Percentiles rank a stretch among this genome's conserved stretches.
phyloP scores from a whole-genome alignment of 92 coral and sea anemone species.

The Umimayanthus chanpuru region DNA sequence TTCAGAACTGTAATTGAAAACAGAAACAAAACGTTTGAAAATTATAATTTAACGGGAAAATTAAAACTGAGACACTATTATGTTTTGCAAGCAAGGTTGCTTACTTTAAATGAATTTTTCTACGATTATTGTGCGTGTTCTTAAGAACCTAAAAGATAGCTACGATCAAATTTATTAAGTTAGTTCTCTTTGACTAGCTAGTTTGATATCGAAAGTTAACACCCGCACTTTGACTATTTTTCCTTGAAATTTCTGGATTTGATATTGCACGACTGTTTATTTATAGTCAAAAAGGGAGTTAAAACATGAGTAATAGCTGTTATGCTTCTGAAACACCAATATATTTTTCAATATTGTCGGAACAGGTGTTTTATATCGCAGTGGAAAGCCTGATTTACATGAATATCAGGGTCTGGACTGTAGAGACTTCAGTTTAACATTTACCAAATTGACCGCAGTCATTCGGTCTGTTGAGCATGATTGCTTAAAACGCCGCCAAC shows the following conservation, averaged over 20 bases:
- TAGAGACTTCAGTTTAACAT: not conserved
- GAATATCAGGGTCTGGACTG: not conserved
- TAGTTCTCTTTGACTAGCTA: not conserved
- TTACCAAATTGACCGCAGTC: not conserved
- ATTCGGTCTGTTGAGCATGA: not conserved
- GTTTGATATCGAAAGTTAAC: not conserved
- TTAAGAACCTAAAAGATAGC: not conserved
- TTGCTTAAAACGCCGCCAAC: not conserved
- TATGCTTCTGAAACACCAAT: not conserved
- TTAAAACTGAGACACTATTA: not conserved
- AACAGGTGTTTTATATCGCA: slow-evolving; percentile 28
- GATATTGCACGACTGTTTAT: slow-evolving; percentile 16
- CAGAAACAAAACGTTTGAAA: not conserved
- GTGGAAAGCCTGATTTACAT: not conserved
- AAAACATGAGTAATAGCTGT: not conserved
- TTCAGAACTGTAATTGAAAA: not conserved
- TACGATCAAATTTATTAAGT: not conserved
- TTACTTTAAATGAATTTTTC: too few species aligned
- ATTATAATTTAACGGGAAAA: not conserved
- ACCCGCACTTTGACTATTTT: not conserved
- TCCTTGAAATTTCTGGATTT: not conserved
- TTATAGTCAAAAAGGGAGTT: not conserved
- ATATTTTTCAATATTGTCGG: not conserved
- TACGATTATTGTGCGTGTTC: not conserved
- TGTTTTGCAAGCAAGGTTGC: not conserved